Evolutionary conservation across 1,140 invertebrate species (phyloP).

Genomic region (Drosophila pseudoananassae): DNA sequence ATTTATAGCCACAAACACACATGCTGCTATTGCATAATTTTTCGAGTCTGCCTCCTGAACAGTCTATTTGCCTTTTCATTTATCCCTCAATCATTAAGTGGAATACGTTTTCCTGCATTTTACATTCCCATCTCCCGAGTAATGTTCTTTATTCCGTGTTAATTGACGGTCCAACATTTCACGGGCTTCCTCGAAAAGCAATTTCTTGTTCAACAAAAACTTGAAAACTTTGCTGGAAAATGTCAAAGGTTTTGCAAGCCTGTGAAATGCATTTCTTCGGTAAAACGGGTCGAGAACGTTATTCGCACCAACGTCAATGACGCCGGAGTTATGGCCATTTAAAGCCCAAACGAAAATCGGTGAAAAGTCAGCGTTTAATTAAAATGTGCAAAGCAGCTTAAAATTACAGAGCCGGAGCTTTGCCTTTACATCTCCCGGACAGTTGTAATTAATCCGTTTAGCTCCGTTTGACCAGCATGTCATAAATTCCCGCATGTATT

Average conservation of each 20-base stretch:
- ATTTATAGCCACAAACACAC: conserved; percentile 25
- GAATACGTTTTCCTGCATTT: not conserved
- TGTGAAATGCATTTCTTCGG: conserved; percentile 32
- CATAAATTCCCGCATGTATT: conserved; percentile 78
- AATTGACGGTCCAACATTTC: conserved; percentile 35
- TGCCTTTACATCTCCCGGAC: conserved; percentile 5
- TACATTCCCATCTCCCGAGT: not conserved
- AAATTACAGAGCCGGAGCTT: conserved; percentile 19
- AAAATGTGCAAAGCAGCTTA: conserved; percentile 69
- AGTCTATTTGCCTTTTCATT: not conserved
- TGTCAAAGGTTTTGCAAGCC: conserved; percentile 46
- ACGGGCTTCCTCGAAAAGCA: conserved; percentile 41
- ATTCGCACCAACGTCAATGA: not conserved
- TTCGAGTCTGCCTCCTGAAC: not conserved
- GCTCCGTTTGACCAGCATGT: conserved; percentile 49
- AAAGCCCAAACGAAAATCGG: conserved; percentile 22
- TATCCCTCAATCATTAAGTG: conserved; percentile 8
- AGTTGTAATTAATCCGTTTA: conserved; percentile 67
- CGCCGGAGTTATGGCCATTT: conserved; percentile 16
- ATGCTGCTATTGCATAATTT: conserved; percentile 54
- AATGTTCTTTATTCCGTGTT: conserved; percentile 34
- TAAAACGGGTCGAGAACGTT: conserved; percentile 6
- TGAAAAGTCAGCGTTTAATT: conserved; percentile 55
- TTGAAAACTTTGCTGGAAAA: conserved; percentile 42
- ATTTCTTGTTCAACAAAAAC: conserved; percentile 46